These are phyloP conservation scores for Antidorcas marsupialis DNA, from an alignment of 2,113 vertebrate genomes.

Conservation along the genomic window DNA sequence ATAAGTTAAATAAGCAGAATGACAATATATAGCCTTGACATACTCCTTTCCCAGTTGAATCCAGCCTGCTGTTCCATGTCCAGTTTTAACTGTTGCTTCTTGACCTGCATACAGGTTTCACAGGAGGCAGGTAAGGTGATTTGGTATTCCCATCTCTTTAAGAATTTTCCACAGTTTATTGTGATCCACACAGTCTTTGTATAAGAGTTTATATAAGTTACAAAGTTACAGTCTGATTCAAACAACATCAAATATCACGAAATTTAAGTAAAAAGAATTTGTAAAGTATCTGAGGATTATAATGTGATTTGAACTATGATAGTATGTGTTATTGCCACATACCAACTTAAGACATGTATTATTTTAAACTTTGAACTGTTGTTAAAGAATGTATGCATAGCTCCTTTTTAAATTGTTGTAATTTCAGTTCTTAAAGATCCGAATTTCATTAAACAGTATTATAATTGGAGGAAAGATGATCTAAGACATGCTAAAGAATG, in stretches of 20 bases:
- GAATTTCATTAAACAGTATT: background rate
- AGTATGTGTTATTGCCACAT: background rate
- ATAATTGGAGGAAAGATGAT: background rate
- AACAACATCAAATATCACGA: background rate
- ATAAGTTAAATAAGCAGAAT: background rate
- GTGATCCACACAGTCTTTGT: background rate
- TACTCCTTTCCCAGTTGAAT: background rate
- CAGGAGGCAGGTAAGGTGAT: background rate
- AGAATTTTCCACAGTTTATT: background rate
- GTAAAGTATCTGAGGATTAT: background rate
- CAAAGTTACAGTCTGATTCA: constrained; percentile 17
- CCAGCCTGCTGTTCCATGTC: background rate
- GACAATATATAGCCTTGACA: background rate
- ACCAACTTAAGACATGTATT: background rate
- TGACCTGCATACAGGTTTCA: background rate
- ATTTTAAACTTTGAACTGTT: constrained; percentile 6
- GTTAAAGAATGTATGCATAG: background rate
- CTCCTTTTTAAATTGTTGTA: constrained; percentile 14
- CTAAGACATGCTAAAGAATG: background rate
- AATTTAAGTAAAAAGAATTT: background rate
- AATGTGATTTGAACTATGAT: background rate
- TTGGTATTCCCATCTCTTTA: background rate
- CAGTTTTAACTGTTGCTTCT: background rate
- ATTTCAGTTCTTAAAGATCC: constrained; percentile 64
- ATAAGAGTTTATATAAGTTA: background rate